Evolutionary conservation across 1,140 invertebrate genomes (phyloP), one percentile per base, ranked within the genome.

Genomic region (Limonius californicus): DNA sequence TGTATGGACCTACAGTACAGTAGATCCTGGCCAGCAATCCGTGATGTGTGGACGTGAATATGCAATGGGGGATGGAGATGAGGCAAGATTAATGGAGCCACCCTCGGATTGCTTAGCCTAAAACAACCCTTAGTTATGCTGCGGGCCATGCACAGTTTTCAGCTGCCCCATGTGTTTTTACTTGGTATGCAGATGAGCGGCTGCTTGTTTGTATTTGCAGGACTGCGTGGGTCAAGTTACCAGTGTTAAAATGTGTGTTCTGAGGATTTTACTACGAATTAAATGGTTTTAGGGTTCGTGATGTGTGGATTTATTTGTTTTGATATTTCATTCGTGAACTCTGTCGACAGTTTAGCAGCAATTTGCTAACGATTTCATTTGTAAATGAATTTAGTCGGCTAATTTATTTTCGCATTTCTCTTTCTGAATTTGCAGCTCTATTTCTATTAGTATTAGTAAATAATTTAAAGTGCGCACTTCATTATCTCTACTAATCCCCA

Each of bases 41-140:
- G 68, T 73, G 73, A 75, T 75, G 73, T 75, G 73, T 75, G 73
- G 73, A 75, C 70, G 73, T 75, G 73, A 75, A 75, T 75, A 75
- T 75, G 73, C 73, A 75, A 74, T 75, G 69, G 71, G 72, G 72
- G 64, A 63, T 43, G 54, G 61, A 60, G 72, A 75, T 71, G 71
- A 72, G 71, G 68, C 64, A 75, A 74, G 73, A 75, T 75, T 75
- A 75, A 75, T 75, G 73, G 73, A 74, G 68, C 69, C 67, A 63
- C 69, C 68, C 59, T 65, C 67, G 73, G 68, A 73, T 72, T 72
- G 70, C 72, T 74, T 69, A 67, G 68, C 72, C 73, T 74, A 73
- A 74, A 75, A 75, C 72, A 75, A 75, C 73, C 69, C 69, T 70
- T 65, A 66, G 67, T 70, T 68, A 64, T 65, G 62, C 60, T 63